Conservation (phyloP, 53 echinoderm and acorn worm genomes). For the Stichopus horrens region DNA sequence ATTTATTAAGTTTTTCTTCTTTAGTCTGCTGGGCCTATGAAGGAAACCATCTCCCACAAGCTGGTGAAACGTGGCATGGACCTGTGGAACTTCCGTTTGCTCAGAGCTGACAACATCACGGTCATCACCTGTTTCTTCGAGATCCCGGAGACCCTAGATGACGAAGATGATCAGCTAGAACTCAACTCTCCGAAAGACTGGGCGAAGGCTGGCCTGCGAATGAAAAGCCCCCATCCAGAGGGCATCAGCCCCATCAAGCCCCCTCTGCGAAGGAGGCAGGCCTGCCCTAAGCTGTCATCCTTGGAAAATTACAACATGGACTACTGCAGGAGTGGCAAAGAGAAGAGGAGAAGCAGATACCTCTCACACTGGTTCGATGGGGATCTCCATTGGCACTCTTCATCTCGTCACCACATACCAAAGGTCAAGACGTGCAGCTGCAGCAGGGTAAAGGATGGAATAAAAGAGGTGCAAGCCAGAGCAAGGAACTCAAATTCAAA, state of each 20-base stretch:
- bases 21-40: conserved; percentile 32
- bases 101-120: conserved; percentile 96
- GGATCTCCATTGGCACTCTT: not conserved
- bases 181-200: conserved; percentile 58
- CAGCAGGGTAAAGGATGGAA: not conserved
- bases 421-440: conserved; percentile 43
- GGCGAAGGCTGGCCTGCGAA: conserved; percentile 54
- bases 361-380: not conserved
- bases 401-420: not conserved
- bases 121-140: conserved; percentile 84
- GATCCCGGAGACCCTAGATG: conserved; percentile 61
- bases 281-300: conserved; percentile 63
- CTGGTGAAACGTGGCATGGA: conserved; percentile 79
- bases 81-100: conserved; percentile 77
- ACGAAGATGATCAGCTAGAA: conserved; percentile 56
- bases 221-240: conserved; percentile 37
- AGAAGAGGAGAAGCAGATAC: conserved; percentile 14
- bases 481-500: not conserved
- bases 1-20: not conserved
- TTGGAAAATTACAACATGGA: conserved; percentile 63
- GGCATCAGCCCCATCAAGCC: conserved; percentile 40
- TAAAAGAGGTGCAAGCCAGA: conserved; percentile 6
- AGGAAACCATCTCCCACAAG: conserved; percentile 77
- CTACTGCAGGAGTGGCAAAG: conserved; percentile 51
- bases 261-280: conserved; percentile 52